Conservation (phyloP, 2,113 vertebrate genomes). For the Campylomormyrus numenius region DNA sequence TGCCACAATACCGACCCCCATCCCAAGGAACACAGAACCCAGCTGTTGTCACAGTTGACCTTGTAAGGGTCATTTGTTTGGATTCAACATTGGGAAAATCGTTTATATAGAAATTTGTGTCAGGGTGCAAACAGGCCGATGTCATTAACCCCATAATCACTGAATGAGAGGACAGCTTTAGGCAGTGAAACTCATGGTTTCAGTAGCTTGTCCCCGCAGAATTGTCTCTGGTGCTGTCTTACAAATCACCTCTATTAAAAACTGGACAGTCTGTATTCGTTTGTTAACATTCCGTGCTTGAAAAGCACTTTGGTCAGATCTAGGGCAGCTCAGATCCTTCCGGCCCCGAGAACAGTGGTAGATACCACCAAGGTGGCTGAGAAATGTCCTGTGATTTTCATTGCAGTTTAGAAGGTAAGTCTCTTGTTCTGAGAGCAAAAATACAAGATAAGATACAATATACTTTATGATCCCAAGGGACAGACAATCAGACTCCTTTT, state of each 20-base stretch:
- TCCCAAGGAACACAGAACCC: not conserved
- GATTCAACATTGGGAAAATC: not conserved
- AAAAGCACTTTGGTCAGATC: not conserved
- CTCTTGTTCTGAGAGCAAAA: not conserved
- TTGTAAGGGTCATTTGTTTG: not conserved
- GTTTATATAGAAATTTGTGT: not conserved
- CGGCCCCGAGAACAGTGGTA: not conserved
- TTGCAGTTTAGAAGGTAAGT: not conserved
- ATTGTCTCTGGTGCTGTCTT: not conserved
- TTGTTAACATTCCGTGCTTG: not conserved
- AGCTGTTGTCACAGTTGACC: not conserved
- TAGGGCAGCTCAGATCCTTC: not conserved
- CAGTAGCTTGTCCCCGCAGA: not conserved
- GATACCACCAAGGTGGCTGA: not conserved
- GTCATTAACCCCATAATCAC: not conserved
- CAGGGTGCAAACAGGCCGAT: not conserved
- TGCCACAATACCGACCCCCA: not conserved
- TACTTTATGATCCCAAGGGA: not conserved
- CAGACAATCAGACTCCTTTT: not conserved
- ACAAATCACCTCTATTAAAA: not conserved
- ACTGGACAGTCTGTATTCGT: not conserved
- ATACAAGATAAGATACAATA: not conserved
- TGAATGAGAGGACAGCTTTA: not conserved
- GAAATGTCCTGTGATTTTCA: not conserved
- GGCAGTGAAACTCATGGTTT: not conserved